phyloP scores from a whole-genome alignment of 2,888 invertebrate species.

The Lasioglossum morio region DNA sequence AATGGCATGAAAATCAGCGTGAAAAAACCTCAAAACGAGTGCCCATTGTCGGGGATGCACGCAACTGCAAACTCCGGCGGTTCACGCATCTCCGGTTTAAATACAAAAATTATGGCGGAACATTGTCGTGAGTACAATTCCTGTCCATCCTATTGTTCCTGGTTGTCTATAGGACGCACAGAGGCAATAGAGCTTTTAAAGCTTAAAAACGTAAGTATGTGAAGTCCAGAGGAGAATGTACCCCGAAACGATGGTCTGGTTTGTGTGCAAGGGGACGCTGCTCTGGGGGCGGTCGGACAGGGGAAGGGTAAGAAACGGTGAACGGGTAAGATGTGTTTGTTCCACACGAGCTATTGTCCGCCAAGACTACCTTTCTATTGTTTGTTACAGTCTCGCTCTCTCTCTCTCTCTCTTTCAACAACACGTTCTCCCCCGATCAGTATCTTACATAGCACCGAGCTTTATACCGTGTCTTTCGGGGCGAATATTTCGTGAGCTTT shows the following conservation, averaged over 20 bases:
- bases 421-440: conserved; percentile 66
- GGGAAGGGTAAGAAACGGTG: conserved; percentile 72
- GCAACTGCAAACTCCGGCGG: conserved; percentile 31
- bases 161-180: conserved; percentile 39
- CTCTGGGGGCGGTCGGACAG: conserved; percentile 20
- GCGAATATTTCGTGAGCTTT: conserved; percentile 62
- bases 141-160: conserved; percentile 62
- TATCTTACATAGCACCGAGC: conserved; percentile 72
- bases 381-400: conserved; percentile 80
- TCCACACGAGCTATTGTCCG: conserved; percentile 84
- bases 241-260: conserved; percentile 44
- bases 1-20: conserved; percentile 4
- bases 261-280: conserved; percentile 44
- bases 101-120: conserved; percentile 59
- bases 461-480: conserved; percentile 52
- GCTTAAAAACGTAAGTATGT: conserved; percentile 67
- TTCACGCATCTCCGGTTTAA: conserved; percentile 47
- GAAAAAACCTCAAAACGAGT: conserved; percentile 1
- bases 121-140: conserved; percentile 38
- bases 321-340: conserved; percentile 82
- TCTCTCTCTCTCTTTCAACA: conserved; percentile 70
- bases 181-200: conserved; percentile 67
- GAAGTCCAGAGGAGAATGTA: conserved; percentile 57
- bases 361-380: conserved; percentile 82
- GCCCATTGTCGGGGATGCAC: conserved; percentile 27